Conservation (phyloP, 2,888 invertebrate genomes). For the Zootermopsis nevadensis region DNA sequence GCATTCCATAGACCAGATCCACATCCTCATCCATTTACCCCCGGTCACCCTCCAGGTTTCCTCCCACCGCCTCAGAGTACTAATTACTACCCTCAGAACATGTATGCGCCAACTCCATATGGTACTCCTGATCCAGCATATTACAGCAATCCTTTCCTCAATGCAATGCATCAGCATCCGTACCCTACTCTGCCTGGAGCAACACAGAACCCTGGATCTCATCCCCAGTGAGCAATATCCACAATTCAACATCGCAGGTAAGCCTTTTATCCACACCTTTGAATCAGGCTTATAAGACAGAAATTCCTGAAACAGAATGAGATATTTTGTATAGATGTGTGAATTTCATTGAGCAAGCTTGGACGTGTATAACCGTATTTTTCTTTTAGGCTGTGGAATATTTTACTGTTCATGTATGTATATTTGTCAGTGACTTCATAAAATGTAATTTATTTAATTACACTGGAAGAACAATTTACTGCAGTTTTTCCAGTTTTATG, state of each 20-base stretch:
- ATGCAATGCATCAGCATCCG: slow-evolving; percentile 49
- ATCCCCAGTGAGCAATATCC: slow-evolving; percentile 8
- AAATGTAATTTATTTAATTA: not conserved
- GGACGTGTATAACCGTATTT: too few species aligned
- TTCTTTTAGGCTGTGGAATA: too few species aligned
- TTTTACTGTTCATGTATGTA: too few species aligned
- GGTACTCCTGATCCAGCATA: slow-evolving; percentile 47
- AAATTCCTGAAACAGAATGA: not conserved
- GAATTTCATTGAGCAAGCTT: not conserved
- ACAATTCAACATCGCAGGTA: not conserved
- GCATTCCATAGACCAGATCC: slow-evolving; percentile 55
- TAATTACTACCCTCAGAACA: slow-evolving; percentile 51
- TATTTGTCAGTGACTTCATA: too few species aligned
- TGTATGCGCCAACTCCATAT: slow-evolving; percentile 48
- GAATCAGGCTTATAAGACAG: not conserved
- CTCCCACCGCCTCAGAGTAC: slow-evolving; percentile 39
- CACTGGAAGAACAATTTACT: not conserved
- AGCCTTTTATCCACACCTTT: not conserved
- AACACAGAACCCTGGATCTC: slow-evolving; percentile 27
- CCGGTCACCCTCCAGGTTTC: slow-evolving; percentile 36
- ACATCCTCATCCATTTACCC: slow-evolving; percentile 43
- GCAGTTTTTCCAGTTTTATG: not conserved
- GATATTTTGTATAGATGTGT: not conserved
- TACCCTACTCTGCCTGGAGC: slow-evolving; percentile 44
- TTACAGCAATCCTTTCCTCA: slow-evolving; percentile 49